Base-by-base conservation (phyloP, 2,113 vertebrate genomes). In the Platysternon megacephalum region DNA sequence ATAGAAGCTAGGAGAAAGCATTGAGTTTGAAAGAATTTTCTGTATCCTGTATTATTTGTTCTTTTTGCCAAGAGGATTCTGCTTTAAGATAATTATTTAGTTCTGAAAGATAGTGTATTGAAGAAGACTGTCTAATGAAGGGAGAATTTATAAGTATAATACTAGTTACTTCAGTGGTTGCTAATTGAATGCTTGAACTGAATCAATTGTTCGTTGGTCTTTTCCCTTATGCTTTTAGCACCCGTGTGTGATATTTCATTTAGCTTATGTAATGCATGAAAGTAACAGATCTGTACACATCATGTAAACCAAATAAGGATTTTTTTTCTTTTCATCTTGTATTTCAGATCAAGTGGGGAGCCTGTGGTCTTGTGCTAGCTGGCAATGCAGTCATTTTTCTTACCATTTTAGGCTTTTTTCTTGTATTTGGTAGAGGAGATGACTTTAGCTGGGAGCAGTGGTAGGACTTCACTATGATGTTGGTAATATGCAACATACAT, bases 391-490 rank as follows among this genome's bases (percentile, higher is more conserved):
- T 99, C 81, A 99, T 99, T 98, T 99, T 99, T 97, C 97, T 99
- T 90, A 99, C 99, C 39, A 99, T 99, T 96, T 97, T 99, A 79
- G 99, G 99, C 78, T 99, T 99, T 97, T 99, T 99, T 96, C 96
- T 99, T 2, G 98, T 99, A 39, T 99, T 99, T 95, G 99, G 99
- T 88, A 98, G 99, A 95, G 98, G 99, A 90, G 99, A 99, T 91
- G 99, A 99, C 96, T 99, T 99, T 94, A 99, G 99, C 98, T 99
- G 99, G 99, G 99, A 99, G 76, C 99, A 99, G 98, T 99, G 99
- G 99, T 99, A 99, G 98, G 97, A 76, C 87, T 21, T 85, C 28
- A 0, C 56, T 17, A 35, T 42, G 85, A 79, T 80, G 74, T 91
- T 86, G 93, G 86, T 85, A 52, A 91, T 32, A 68, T 8, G 17